phyloP scores from a whole-genome alignment of 2,113 vertebrate genomes.

The Trogon melanurus region DNA sequence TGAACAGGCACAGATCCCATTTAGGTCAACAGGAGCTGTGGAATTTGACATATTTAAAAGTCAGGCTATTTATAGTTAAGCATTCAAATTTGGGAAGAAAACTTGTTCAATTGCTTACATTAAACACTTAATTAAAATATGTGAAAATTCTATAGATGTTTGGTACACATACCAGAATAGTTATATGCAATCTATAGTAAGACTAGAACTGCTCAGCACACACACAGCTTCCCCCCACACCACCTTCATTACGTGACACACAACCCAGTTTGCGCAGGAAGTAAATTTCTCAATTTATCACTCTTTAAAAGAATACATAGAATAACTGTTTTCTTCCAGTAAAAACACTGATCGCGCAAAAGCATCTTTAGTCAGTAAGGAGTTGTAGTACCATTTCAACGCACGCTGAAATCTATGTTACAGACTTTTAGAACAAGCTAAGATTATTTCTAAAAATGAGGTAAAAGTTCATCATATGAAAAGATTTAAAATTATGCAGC shows the following conservation, averaged over 20 bases:
- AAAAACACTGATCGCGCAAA: neutral
- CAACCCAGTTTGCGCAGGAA: neutral
- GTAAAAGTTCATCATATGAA: neutral
- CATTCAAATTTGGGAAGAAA: neutral
- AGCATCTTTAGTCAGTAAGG: neutral
- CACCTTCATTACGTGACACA: neutral
- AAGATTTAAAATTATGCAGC: slow-evolving; percentile 10
- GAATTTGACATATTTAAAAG: slow-evolving; percentile 24
- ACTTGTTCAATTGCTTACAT: neutral
- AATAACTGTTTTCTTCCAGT: neutral
- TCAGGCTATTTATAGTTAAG: slow-evolving; percentile 32
- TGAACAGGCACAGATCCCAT: slow-evolving; percentile 29
- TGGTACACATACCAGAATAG: neutral
- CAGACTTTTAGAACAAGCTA: neutral
- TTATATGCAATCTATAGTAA: neutral
- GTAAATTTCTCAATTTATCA: neutral
- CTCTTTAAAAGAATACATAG: neutral
- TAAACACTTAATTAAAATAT: neutral
- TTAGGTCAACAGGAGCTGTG: slow-evolving; percentile 37
- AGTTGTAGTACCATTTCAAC: neutral
- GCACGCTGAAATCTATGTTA: neutral
- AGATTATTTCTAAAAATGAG: neutral
- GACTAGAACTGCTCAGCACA: neutral
- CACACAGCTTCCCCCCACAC: neutral
- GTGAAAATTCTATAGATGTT: neutral